Evolutionary conservation across 2,888 invertebrate species (phyloP), one percentile per base, ranked within the genome.

Genomic region (Andrena minutula): DNA sequence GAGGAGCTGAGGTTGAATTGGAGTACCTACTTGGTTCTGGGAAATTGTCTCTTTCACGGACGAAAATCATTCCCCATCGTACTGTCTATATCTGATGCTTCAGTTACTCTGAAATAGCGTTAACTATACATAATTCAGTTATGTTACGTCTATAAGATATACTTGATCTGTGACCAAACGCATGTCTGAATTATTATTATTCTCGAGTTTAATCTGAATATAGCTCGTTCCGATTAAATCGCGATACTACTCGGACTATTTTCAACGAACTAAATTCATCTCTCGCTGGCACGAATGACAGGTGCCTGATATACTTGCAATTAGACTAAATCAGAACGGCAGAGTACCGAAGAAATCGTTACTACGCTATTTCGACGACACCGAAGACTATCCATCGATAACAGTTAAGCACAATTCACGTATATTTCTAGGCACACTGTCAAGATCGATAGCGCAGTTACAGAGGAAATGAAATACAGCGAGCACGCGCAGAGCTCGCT

Each of bases 61-160:
- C 41, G 41, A 41, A 41, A 41, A 16, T 41, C n/a, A 5, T n/a
- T 41, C 6, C n/a, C 1, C 47, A 61, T 70, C 60, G 5, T 60
- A 16, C 71, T 10, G 32, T 70, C 28, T 35, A 12, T 53, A 35
- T 65, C 28, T 65, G 61, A 60, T 35, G 73, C 65, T 73, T 73
- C 60, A 16, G 64, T 60, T 58, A 10, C 41, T 20, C 49, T 5
- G 16, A 64, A 16, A 16, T 3, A 60, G 58, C 35, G 47, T 73
- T 58, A 64, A 0, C 10, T 35, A 35, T 32, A 28, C 28, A 28
- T 30, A 35, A 10, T 35, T 35, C 0, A 8, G 2, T 35, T 35
- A 35, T 35, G 10, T 35, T 12, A 35, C 35, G 35, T 35, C 35
- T 35, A 35, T 75, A 58, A 10, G 16, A 58, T 5, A n/a, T 12